Conservation (phyloP, 2,888 invertebrate species). For the Sericinus montela region DNA sequence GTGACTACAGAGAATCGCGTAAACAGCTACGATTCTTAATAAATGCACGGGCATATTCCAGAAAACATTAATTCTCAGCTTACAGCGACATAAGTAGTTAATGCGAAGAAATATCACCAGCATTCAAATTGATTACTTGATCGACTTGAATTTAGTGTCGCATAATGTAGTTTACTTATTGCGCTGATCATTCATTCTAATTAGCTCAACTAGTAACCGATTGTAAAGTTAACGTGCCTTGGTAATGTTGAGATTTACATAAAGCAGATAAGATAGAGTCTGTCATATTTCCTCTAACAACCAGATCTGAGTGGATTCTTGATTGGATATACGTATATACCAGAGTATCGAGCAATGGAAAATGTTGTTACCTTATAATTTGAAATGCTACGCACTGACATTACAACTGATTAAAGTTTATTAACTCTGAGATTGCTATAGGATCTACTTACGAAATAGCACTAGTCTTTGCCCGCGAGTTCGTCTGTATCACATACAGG, state of each 20-base stretch:
- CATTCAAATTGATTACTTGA: constrained; percentile 1
- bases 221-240: constrained; percentile 4
- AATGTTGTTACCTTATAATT: constrained; percentile 16
- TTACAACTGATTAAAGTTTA: constrained; percentile 11
- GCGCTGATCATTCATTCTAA: constrained; percentile 5
- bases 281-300: constrained; percentile 29
- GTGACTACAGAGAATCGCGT: constrained; percentile 24
- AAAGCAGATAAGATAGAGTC: constrained; percentile 27
- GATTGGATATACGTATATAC: constrained; percentile 2
- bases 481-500: too few species aligned
- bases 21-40: not conserved
- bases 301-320: not conserved
- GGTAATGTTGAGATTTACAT: constrained; percentile 27
- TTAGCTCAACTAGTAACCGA: constrained; percentile 2
- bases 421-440: constrained; percentile 7
- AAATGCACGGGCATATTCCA: not conserved
- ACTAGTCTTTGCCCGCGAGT: too few species aligned
- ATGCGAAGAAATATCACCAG: constrained; percentile 52
- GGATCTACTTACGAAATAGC: too few species aligned
- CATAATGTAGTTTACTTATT: not conserved
- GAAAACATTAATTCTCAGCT: constrained; percentile 52
- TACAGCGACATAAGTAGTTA: constrained; percentile 44
- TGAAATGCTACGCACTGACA: constrained; percentile 6
- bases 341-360: constrained; percentile 3
- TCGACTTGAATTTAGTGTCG: not conserved